These are phyloP conservation scores for Caracal caracal DNA, from an alignment of 2,113 vertebrate genomes.

Conservation along the genomic window DNA sequence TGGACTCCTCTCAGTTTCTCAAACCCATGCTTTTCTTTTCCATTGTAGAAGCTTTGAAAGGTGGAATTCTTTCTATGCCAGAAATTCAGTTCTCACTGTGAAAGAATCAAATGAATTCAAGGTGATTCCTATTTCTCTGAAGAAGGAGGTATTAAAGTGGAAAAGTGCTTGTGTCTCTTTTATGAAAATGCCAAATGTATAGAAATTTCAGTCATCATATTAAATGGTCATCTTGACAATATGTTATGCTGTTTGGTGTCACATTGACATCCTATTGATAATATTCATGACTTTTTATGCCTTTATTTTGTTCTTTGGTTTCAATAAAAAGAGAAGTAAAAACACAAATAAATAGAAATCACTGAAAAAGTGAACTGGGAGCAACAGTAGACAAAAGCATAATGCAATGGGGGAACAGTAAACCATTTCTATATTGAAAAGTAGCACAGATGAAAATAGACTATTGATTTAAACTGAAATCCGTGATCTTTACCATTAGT, in stretches of 20 bases:
- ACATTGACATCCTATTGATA: constrained; percentile 83
- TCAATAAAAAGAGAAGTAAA: constrained; percentile 81
- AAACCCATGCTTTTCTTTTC: neutral
- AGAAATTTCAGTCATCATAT: constrained; percentile 80
- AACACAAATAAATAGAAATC: neutral
- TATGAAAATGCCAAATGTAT: constrained; percentile 78
- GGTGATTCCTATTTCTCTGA: neutral
- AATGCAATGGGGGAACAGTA: neutral
- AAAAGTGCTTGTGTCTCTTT: constrained; percentile 71
- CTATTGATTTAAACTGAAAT: constrained; percentile 26
- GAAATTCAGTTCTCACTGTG: neutral
- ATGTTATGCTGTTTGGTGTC: constrained; percentile 85
- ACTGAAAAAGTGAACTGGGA: neutral
- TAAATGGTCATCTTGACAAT: constrained; percentile 82
- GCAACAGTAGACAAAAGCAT: neutral
- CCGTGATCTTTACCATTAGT: neutral
- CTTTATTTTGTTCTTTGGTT: constrained; percentile 84
- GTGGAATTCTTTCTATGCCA: neutral
- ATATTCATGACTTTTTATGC: constrained; percentile 78
- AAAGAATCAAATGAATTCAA: neutral
- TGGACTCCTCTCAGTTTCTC: neutral
- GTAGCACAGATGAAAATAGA: neutral
- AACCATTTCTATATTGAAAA: neutral
- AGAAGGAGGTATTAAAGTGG: neutral
- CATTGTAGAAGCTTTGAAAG: neutral